Evolutionary conservation across 2,797 vertebrate genomes (phyloP), one percentile per base, ranked within the genome.

Genomic region (Intellagama lesueurii): DNA sequence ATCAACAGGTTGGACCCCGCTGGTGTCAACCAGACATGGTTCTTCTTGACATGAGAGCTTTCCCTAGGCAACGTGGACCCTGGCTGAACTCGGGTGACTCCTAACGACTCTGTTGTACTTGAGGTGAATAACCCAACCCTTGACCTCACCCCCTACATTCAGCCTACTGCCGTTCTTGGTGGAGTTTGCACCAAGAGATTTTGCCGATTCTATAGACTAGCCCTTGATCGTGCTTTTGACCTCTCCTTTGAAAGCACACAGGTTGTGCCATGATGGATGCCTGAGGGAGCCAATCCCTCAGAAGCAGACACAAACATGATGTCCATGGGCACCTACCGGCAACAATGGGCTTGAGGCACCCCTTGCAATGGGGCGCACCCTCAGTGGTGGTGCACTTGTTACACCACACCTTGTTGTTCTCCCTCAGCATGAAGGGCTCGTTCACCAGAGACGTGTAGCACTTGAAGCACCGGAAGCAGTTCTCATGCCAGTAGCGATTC

Each of bases 401-500:
- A 24, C 99, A 99, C 97, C 98, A 97, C 76, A 99, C 98, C 97
- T 99, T 99, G 93, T 98, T 98, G 94, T 98, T 98, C 75, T 99
- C 99, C 89, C 98, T 96, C 78, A 98, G 95, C 89, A 96, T 97
- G 95, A 99, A 99, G 47, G 98, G 97, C 96, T 99, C 99, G 0
- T 96, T 98, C 94, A 98, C 99, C 97, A 99, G 95, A 0, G 98
- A 96, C 70, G 97, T 98, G 94, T 97, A 98, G 97, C 99, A 99
- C 96, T 99, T 99, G 96, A 96, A 96, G 60, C 99, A 99, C 90
- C 96, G 97, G 97, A 99, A 99, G 92, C 99, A 99, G 95, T 87
- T 97, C 94, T 99, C 99, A 0, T 99, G 99, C 99, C 99, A 99
- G 97, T 98, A 97, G 47, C 98, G 98, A 95, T 98, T 99, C 97